Percentiles rank a stretch among this genome's conserved stretches.
These are phyloP conservation scores for Apodemia zela DNA, from an alignment of 2,888 invertebrate species.

Conservation along the genomic window DNA sequence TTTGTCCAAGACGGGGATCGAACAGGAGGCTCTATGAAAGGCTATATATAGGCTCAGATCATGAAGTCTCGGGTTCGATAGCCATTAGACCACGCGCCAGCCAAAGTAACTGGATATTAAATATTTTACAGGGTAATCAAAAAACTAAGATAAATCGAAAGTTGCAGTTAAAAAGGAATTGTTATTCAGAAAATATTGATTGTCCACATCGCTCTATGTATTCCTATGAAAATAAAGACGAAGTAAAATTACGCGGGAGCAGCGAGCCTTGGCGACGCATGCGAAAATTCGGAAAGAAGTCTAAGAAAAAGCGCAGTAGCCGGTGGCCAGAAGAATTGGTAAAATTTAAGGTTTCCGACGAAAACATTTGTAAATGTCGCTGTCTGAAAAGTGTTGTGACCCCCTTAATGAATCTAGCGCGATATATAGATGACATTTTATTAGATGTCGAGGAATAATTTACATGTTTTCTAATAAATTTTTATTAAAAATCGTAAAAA, in stretches of 20 bases:
- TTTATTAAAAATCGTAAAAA: not conserved
- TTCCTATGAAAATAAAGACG: conserved; percentile 32
- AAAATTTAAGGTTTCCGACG: conserved; percentile 21
- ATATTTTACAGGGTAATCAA: not conserved
- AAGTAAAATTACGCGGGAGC: conserved; percentile 28
- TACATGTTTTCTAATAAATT: conserved; percentile 13
- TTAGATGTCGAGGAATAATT: conserved; percentile 46
- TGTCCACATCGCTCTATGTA: conserved; percentile 37
- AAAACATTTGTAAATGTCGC: conserved; percentile 34
- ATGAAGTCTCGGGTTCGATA: too few species aligned
- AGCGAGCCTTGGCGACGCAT: conserved; percentile 46
- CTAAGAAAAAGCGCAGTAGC: not conserved
- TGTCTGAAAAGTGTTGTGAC: conserved; percentile 42
- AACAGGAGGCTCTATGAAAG: too few species aligned
- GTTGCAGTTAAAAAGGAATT: conserved; percentile 31
- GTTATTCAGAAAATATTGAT: conserved; percentile 37
- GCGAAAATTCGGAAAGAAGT: not conserved
- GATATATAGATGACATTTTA: conserved; percentile 53
- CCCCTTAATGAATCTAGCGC: conserved; percentile 56
- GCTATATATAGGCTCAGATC: too few species aligned
- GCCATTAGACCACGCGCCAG: too few species aligned
- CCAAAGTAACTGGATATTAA: too few species aligned
- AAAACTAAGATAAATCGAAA: conserved; percentile 23
- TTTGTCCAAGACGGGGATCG: too few species aligned
- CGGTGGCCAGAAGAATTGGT: not conserved